Percentiles rank a stretch among this genome's conserved stretches.
These are phyloP conservation scores for Alaudala cheleensis DNA, from an alignment of 2,113 vertebrate species.

Conservation along the genomic window DNA sequence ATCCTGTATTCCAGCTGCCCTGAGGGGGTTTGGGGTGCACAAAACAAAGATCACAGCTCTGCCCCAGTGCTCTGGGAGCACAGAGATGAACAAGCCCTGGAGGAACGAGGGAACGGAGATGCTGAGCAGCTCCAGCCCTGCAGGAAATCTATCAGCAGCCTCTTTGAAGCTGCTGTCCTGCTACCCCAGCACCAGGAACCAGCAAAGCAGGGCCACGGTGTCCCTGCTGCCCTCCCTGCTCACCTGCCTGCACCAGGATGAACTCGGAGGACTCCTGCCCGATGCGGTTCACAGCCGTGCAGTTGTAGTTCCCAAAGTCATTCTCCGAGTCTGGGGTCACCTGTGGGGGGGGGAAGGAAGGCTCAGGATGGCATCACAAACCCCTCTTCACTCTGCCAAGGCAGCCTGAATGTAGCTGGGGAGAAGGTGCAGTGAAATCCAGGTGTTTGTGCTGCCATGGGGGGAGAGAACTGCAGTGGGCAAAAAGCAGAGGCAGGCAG, in stretches of 20 bases:
- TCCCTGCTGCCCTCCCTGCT: neutral
- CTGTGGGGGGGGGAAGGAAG: constrained; percentile 61
- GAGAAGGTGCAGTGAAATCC: neutral
- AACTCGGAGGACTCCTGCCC: constrained; percentile 95
- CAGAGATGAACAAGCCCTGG: neutral
- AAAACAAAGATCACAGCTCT: neutral
- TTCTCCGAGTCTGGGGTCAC: constrained; percentile 94
- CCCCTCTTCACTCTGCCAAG: neutral
- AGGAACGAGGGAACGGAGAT: neutral
- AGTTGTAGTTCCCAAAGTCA: constrained; percentile 98
- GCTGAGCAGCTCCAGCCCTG: neutral
- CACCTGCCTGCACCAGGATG: constrained; percentile 96
- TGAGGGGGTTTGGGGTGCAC: rapidly evolving
- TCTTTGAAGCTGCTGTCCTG: neutral
- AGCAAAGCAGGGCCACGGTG: neutral
- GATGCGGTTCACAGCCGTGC: constrained; percentile 94
- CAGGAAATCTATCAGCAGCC: rapidly evolving
- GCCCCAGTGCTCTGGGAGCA: rapidly evolving
- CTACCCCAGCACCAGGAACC: neutral
- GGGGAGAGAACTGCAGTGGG: neutral
- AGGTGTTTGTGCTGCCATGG: neutral
- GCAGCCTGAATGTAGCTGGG: neutral
- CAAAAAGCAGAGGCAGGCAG: neutral
- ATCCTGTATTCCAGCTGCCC: rapidly evolving
- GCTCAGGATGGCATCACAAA: neutral